A percentile compares a stretch with the other conserved stretches of the same genome.
Conservation (phyloP, 2,797 vertebrate genomes). For the Nannoperca obscura region DNA sequence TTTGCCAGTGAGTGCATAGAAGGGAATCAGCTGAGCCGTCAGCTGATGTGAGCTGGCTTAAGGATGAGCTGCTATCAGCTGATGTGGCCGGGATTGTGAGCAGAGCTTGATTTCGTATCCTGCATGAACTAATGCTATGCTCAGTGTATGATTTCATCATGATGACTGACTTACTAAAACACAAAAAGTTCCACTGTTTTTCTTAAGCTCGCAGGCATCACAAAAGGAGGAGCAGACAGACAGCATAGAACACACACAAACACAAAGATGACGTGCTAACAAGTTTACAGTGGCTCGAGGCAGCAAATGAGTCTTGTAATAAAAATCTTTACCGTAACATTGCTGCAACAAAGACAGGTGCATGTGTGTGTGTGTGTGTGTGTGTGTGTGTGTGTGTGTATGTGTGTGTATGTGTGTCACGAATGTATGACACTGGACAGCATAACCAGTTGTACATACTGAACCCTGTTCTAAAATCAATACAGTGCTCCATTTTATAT, state of each 20-base stretch:
- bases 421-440: background rate
- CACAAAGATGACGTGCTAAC: slow-evolving; percentile 23
- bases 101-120: too few relatives aligned
- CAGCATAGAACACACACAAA: slow-evolving; percentile 3
- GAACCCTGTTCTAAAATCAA: slow-evolving; percentile 25
- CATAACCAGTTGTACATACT: slow-evolving; percentile 49
- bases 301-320: slow-evolving; percentile 23
- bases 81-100: too few relatives aligned
- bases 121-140: too few relatives aligned
- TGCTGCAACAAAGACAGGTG: slow-evolving; percentile 56
- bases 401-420: too few relatives aligned
- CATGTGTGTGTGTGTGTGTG: slow-evolving; percentile 9
- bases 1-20: too few relatives aligned
- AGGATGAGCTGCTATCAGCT: too few relatives aligned
- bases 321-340: slow-evolving; percentile 32
- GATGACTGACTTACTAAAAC: background rate
- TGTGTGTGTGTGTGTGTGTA: background rate
- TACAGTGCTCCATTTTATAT: slow-evolving; percentile 31
- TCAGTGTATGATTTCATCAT: background rate
- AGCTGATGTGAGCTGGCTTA: too few relatives aligned
- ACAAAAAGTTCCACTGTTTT: slow-evolving; percentile 14
- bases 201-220: slow-evolving; percentile 1
- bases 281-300: slow-evolving; percentile 44
- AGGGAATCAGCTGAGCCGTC: too few relatives aligned
- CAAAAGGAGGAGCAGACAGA: slow-evolving; percentile 6